Percentiles rank a stretch among this genome's conserved stretches.
These are phyloP conservation scores for Lapara coniferarum DNA, from an alignment of 2,888 invertebrate species.

Conservation along the genomic window DNA sequence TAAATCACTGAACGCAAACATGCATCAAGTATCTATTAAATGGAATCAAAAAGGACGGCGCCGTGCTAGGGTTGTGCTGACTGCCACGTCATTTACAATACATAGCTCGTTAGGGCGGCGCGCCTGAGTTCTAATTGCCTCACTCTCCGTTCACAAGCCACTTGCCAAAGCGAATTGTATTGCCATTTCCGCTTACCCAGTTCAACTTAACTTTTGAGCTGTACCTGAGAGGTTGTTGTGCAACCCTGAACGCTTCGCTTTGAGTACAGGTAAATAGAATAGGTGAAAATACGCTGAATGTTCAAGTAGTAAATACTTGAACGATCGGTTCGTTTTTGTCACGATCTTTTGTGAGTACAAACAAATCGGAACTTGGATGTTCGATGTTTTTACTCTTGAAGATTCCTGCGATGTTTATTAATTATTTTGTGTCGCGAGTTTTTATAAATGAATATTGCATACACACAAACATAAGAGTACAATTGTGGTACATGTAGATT, in stretches of 20 bases:
- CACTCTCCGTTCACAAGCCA: constrained; percentile 33
- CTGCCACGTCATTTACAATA: constrained; percentile 30
- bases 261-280: constrained; percentile 22
- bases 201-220: constrained; percentile 38
- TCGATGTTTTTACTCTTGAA: not conserved
- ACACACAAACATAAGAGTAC: too few species aligned
- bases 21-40: not conserved
- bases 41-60: constrained; percentile 9
- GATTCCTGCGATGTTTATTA: not conserved
- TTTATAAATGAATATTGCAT: too few species aligned
- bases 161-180: constrained; percentile 42
- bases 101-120: constrained; percentile 15
- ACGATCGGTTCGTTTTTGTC: not conserved
- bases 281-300: constrained; percentile 12
- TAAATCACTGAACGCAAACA: not conserved
- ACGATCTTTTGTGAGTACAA: not conserved
- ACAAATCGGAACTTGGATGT: not conserved
- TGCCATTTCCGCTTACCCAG: constrained; percentile 35
- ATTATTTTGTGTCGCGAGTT: too few species aligned
- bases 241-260: constrained; percentile 23
- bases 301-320: constrained; percentile 20
- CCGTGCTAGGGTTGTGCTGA: constrained; percentile 20
- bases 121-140: constrained; percentile 42
- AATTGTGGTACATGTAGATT: too few species aligned
- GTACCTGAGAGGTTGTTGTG: constrained; percentile 24